Base-by-base conservation (phyloP, 2,113 vertebrate genomes). In the Cheilinus undulatus region DNA sequence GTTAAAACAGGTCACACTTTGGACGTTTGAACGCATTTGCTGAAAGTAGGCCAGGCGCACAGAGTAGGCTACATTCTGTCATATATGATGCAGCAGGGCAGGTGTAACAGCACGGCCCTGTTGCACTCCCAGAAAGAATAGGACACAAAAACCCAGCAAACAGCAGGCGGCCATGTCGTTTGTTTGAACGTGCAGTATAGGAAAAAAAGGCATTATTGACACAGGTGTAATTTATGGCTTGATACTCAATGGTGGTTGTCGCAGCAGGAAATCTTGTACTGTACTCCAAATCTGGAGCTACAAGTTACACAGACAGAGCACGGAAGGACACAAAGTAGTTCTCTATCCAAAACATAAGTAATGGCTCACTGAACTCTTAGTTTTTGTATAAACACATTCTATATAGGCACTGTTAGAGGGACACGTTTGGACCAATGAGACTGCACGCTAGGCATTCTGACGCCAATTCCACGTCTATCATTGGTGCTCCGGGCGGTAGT, bases 221-320 rank as follows among this genome's bases (percentile, higher is more conserved):
- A 15, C 88, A 88, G 79, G 54, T 85, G 88, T 12, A 5, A 67
- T 56, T 67, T 34, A 74, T 17, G 49, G 32, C 13, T 24, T n/a
- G 15, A 22, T 19, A 24, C 22, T 15, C 17, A 38, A 19, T 15
- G 23, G 24, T 34, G 40, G 40, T 42, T 8, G 34, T 36, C 34
- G 13, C 34, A 36, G 34, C 34, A 36, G 34, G 34, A 36, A 36
- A 36, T 36, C 34, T 8, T 12, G 9, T 36, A 2, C 2, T 17
- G 40, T 42, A 1, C 17, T 11, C 8, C 8, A 32, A 32, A 34
- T 34, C 8, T 17, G n/a, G 8, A 60, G 12, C 1, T 50, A 7
- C 2, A 63, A 26, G 5, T 1, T 15, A 24, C 2, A 24, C 1
- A 26, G 46, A 51, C n/a, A 22, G 4, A 28, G 13, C 15, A 62